Evolutionary conservation across 2,113 vertebrate genomes (phyloP), one percentile per base, ranked within the genome.

Genomic region (Hippocampus guttulatus): DNA sequence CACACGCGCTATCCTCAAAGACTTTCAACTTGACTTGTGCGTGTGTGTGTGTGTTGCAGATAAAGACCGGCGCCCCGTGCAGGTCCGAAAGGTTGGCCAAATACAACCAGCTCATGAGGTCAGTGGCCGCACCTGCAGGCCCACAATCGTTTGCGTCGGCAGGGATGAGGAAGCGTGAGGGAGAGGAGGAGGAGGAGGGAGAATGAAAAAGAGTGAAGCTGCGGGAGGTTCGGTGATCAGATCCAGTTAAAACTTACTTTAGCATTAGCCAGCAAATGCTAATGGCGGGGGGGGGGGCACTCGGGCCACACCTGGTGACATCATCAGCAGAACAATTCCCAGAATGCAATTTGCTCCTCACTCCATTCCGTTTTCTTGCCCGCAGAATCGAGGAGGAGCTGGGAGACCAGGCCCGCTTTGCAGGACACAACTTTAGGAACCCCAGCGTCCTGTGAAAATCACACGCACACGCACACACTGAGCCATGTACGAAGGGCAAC

Each of bases 41-140:
- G 43, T 45, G 43, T 8, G 33, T 58, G 15, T 75, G 38, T 76
- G 23, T 77, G 43, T 71, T 63, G 68, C 93, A 96, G 95, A 97
- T 97, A 84, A 97, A 97, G 90, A 96, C 95, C 0, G 95, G 95
- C 1, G 95, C 95, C 47, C 95, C 95, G 1, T 97, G 95, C 89
- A 94, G 95, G 84, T 97, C 95, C 61, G 95, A 97, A 89, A 91
- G 95, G 66, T 90, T 97, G 90, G 95, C 95, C 77, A 97, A 97
- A 84, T 97, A 97, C 91, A 97, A 97, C 91, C 95, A 97, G 79
- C 93, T 97, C 52, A 95, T 97, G 94, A 95, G 95, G 95, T 96
- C 81, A 94, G 93, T 69, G 10, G 30, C 30, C 30, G 0, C 30
- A 33, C 30, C 30, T 33, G 30, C 30, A 33, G 33, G 12, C 18